These are phyloP conservation scores for Rhagologus leucostigma DNA, from an alignment of 2,113 vertebrate genomes.

Conservation along the genomic window DNA sequence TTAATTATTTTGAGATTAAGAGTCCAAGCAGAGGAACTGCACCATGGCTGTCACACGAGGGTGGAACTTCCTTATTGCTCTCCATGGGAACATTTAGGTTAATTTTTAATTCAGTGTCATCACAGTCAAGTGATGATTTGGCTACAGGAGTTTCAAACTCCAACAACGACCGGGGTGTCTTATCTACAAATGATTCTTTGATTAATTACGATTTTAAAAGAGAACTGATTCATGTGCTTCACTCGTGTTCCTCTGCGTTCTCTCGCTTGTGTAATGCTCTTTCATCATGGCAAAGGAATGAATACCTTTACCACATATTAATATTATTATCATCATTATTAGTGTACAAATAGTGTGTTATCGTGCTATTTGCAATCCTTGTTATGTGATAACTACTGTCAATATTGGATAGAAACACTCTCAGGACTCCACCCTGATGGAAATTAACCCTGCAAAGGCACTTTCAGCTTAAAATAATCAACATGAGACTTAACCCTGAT, in stretches of 20 bases:
- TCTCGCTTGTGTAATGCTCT: neutral
- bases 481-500: neutral
- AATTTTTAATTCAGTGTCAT: neutral
- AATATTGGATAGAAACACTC: neutral
- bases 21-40: neutral
- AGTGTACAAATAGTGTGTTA: neutral
- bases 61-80: neutral
- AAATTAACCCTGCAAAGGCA: neutral
- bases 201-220: neutral
- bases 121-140: neutral
- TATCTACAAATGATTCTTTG: neutral
- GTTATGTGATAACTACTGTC: neutral
- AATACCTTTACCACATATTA: neutral
- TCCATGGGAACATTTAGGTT: neutral
- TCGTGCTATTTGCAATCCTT: neutral
- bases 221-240: neutral
- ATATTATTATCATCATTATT: neutral
- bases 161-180: neutral
- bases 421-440: neutral
- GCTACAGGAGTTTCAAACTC: neutral
- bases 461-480: neutral
- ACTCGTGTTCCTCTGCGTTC: fast-evolving
- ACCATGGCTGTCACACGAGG: neutral
- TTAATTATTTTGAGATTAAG: neutral
- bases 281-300: neutral